Conservation (phyloP, 1,140 invertebrate species). For the Samia ricini region DNA sequence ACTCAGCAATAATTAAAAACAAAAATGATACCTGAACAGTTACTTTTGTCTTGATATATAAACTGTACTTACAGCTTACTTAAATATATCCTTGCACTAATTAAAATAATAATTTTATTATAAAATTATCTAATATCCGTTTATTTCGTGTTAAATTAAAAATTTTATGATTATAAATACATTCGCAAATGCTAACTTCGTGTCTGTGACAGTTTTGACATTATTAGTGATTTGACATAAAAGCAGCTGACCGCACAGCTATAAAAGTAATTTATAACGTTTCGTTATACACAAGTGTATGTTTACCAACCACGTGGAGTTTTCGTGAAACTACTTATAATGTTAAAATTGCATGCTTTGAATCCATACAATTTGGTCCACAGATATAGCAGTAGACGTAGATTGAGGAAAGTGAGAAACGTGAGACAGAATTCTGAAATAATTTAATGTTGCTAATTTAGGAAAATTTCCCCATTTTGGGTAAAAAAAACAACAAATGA, state of each 20-base stretch:
- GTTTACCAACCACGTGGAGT: no score
- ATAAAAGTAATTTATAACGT: background rate
- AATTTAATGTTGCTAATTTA: no score
- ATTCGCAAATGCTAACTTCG: background rate
- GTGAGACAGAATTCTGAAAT: no score
- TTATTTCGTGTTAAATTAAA: background rate
- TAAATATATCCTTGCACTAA: background rate
- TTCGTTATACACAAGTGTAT: background rate
- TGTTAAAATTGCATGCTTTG: no score
- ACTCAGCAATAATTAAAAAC: slow-evolving; percentile 8
- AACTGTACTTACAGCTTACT: background rate
- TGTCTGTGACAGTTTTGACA: background rate
- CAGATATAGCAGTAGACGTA: no score
- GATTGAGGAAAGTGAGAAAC: no score
- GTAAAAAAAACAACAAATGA: no score
- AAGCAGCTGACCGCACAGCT: background rate
- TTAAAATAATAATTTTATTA: background rate
- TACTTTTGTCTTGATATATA: background rate
- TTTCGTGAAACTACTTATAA: no score
- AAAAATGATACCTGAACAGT: slow-evolving; percentile 1
- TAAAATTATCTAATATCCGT: background rate
- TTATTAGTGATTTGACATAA: background rate
- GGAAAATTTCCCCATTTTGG: no score
- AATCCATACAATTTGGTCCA: no score
- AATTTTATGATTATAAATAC: background rate